These are phyloP conservation scores for Rallus crepitans DNA, from an alignment of 2,797 vertebrate species.

Conservation along the genomic window DNA sequence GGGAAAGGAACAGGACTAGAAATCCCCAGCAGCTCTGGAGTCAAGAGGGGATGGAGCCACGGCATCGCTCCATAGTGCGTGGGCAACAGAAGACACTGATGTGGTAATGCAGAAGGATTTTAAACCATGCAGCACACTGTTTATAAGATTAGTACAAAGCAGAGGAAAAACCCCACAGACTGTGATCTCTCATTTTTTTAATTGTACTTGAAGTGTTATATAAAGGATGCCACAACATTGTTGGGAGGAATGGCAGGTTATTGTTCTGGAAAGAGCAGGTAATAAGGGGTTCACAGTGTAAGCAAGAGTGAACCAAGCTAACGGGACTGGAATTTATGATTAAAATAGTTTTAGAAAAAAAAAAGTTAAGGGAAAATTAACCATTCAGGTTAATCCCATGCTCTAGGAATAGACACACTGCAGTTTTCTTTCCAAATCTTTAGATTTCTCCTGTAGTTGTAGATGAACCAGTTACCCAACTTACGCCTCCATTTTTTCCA, in stretches of 20 bases:
- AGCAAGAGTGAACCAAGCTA: not conserved
- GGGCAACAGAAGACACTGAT: not conserved
- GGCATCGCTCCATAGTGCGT: accelerated
- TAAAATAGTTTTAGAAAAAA: not conserved
- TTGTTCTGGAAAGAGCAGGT: not conserved
- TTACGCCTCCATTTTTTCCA: not conserved
- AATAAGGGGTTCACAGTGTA: not conserved
- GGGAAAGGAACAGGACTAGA: not conserved
- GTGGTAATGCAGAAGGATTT: not conserved
- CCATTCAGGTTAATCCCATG: not conserved
- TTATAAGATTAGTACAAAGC: not conserved
- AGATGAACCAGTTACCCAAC: not conserved
- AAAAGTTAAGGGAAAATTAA: not conserved
- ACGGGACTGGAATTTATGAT: not conserved
- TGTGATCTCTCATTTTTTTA: not conserved
- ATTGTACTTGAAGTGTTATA: not conserved
- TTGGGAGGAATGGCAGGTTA: not conserved
- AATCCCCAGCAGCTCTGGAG: not conserved
- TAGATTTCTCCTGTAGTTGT: not conserved
- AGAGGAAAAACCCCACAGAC: not conserved
- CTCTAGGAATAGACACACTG: not conserved
- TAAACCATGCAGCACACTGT: not conserved
- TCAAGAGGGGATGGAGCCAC: not conserved
- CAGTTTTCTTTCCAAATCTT: not conserved
- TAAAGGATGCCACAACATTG: not conserved